Evolutionary conservation across 2,797 vertebrate species (phyloP), one percentile per base, ranked within the genome.

Genomic region (Smutsia gigantea): DNA sequence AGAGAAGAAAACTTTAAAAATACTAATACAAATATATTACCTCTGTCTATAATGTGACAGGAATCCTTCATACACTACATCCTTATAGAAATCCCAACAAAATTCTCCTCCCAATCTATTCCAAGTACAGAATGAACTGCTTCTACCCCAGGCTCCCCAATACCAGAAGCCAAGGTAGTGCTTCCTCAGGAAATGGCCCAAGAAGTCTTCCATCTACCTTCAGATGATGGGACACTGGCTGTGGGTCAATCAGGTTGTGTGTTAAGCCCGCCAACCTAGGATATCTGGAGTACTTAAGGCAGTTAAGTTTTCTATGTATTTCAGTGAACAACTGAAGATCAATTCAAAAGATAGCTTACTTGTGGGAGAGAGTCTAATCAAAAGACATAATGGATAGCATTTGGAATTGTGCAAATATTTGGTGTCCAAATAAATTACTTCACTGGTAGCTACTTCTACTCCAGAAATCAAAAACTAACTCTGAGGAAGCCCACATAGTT

Each of bases 401-500:
- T 96, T 89, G 74, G 64, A 85, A 69, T 34, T 91, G 59, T 86
- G 61, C 19, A 92, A 90, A 87, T 92, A 84, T 92, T 83, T 89
- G 29, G 7, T 92, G 14, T 89, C 55, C 31, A 12, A 31, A 66
- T 93, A 78, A 89, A 74, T 82, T 46, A 34, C 17, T 75, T 87
- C 39, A 86, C 34, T 31, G 68, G 71, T 59, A 23, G 66, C 39
- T 49, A 91, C 59, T 59, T 94, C 83, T n/a, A n/a, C n/a, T n/a
- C n/a, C 15, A 92, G 66, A 97, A 95, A 72, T 77, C 66, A 94
- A 95, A 93, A 96, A 37, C 46, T n/a, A 75, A 74, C 25, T 71
- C 29, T 75, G 63, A 94, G 69, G 37, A 74, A 92, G 29, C 53
- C 49, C 75, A 82, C 17, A 72, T 34, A 81, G 53, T 61, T 79